Evolutionary conservation across 2,113 vertebrate genomes (phyloP), one percentile per base, ranked within the genome.

Genomic region (Anarrhichthys ocellatus): DNA sequence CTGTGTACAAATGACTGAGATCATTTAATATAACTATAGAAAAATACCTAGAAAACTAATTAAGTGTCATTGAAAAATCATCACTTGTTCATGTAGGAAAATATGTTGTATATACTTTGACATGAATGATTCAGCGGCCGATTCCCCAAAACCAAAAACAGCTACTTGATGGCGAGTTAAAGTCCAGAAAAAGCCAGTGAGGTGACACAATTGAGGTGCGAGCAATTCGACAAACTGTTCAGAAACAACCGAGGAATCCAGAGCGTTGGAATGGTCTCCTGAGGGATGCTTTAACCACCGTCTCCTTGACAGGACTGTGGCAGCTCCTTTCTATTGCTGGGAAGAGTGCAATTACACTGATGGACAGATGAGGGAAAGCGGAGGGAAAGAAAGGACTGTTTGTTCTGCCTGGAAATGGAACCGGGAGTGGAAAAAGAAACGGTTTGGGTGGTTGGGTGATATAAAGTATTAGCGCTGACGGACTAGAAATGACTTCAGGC

Each of bases 311-410:
- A 92, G 85, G 66, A 88, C 75, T 48, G 79, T 76, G 87, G 89
- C 90, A 91, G 84, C 80, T 89, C 87, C 48, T 87, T 91, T 90
- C 91, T 94, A 92, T 92, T 92, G 84, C 88, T 92, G 93, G 92
- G 92, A 76, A 62, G 75, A 89, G 88, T 50, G 88, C 89, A 94
- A 94, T 94, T 92, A 92, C 87, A 65, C 86, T 92, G 91, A 92
- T 87, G 85, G 90, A 90, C 34, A 78, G 90, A 88, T 83, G 89
- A 82, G 77, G 81, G 87, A 83, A 91, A 85, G 83, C 87, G 65
- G 89, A 89, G 68, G 80, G 81, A 78, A 89, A 88, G 90, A 91
- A 86, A 89, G 86, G 40, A 82, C 72, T 81, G 84, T 91, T 91
- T 93, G 89, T 89, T 91, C 93, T 85, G 78, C 81, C 80, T 85